A percentile compares a stretch with the other conserved stretches of the same genome.
Evolutionary conservation across 1,140 invertebrate species (phyloP).

Genomic region (Helicoverpa armigera): DNA sequence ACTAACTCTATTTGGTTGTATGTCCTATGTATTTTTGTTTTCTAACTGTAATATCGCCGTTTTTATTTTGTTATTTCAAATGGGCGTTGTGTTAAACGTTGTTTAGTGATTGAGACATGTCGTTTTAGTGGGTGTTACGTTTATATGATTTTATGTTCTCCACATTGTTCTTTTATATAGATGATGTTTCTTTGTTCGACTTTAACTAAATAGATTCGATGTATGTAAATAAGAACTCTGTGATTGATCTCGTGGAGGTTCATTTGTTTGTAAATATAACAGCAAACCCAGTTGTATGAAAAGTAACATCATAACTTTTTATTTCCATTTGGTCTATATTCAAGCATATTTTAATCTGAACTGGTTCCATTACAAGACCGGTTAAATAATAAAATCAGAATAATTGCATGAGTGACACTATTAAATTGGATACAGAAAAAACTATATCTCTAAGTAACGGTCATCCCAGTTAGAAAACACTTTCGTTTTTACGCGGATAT

Average conservation of each 20-base stretch:
- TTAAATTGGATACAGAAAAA: not conserved
- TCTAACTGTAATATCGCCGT: constrained; percentile 11
- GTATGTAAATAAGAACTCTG: not conserved
- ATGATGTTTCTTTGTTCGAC: not conserved
- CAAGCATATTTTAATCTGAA: not conserved
- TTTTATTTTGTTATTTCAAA: not conserved
- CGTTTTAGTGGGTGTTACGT: not conserved
- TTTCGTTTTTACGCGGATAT: not conserved
- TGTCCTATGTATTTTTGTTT: constrained; percentile 1
- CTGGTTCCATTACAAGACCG: constrained; percentile 11
- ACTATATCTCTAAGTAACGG: not conserved
- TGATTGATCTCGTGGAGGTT: too few relatives aligned
- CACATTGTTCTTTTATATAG: not conserved
- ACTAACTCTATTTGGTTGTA: constrained; percentile 1
- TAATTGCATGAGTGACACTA: not conserved
- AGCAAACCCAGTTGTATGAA: not conserved
- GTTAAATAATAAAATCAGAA: not conserved
- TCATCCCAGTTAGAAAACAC: not conserved
- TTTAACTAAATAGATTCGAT: not conserved
- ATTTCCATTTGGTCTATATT: constrained; percentile 2
- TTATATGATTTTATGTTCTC: not conserved
- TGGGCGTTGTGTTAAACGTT: not conserved
- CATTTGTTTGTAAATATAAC: constrained; percentile 20
- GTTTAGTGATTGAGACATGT: constrained; percentile 16
- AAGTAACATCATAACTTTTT: not conserved